Evolutionary conservation across 2,113 vertebrate species (phyloP).

Genomic region (Brachirus orientalis): DNA sequence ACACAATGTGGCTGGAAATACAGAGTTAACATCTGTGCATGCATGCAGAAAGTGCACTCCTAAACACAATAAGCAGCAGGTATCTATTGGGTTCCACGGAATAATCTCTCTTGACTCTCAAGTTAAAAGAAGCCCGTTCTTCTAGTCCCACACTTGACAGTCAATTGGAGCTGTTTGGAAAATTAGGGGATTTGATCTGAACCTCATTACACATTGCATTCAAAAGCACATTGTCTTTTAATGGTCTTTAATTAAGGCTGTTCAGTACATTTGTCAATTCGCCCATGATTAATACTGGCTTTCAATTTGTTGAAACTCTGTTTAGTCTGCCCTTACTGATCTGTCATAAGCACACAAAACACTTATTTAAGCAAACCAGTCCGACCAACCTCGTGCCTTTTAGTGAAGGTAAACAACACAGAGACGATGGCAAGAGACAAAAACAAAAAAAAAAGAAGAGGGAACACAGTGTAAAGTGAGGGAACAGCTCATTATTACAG

Average conservation of each 20-base stretch:
- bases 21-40: background rate
- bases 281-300: conserved; percentile 25
- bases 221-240: conserved; percentile 42
- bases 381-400: conserved; percentile 12
- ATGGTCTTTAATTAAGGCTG: conserved; percentile 46
- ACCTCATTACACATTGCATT: conserved; percentile 39
- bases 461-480: conserved; percentile 26
- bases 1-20: conserved; percentile 6
- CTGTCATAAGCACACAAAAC: conserved; percentile 9
- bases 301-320: conserved; percentile 16
- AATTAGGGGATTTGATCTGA: conserved; percentile 40
- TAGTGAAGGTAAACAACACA: conserved; percentile 24
- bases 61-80: conserved; percentile 5
- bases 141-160: background rate
- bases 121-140: too few relatives aligned
- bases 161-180: conserved; percentile 22
- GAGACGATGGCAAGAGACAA: conserved; percentile 2
- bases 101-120: too few relatives aligned
- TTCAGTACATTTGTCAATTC: conserved; percentile 18
- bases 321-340: conserved; percentile 6
- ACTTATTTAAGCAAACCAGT: conserved; percentile 1
- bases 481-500: conserved; percentile 63
- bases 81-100: background rate
- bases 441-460: background rate
- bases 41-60: background rate